phyloP scores from a whole-genome alignment of 2,113 vertebrate genomes.

The Oenanthe melanoleuca region DNA sequence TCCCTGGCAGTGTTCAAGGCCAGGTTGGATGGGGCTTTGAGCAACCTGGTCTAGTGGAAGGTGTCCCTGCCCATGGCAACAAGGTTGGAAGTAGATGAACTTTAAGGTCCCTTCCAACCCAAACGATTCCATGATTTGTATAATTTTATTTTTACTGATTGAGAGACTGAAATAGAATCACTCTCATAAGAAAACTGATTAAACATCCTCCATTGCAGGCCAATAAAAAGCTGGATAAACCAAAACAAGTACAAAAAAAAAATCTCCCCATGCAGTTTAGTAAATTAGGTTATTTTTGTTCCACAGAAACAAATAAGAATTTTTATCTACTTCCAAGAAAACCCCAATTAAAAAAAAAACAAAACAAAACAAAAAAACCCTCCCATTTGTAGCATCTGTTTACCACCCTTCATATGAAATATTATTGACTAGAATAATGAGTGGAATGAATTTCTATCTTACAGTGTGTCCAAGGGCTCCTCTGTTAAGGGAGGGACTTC shows the following conservation, averaged over 20 bases:
- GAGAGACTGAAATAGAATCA: background rate
- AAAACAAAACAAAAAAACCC: fast-evolving
- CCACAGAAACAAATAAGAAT: background rate
- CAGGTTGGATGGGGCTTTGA: background rate
- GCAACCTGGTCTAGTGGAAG: background rate
- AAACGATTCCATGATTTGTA: background rate
- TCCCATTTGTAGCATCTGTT: background rate
- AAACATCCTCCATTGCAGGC: background rate
- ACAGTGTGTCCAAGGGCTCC: background rate
- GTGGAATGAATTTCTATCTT: background rate
- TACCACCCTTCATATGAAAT: background rate
- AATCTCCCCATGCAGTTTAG: background rate
- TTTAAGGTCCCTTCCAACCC: background rate
- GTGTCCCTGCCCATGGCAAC: background rate
- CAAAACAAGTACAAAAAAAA: background rate
- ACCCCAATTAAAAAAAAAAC: background rate
- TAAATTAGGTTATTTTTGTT: background rate
- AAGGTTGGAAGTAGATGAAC: background rate
- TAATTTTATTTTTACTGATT: background rate
- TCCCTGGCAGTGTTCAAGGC: background rate
- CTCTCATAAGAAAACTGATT: background rate
- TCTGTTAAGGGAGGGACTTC: background rate
- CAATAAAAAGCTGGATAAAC: background rate
- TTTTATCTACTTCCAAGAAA: background rate
- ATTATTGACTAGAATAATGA: background rate